Evolutionary conservation across 2,888 invertebrate species (phyloP).

Genomic region (Toxonevra muliebris): DNA sequence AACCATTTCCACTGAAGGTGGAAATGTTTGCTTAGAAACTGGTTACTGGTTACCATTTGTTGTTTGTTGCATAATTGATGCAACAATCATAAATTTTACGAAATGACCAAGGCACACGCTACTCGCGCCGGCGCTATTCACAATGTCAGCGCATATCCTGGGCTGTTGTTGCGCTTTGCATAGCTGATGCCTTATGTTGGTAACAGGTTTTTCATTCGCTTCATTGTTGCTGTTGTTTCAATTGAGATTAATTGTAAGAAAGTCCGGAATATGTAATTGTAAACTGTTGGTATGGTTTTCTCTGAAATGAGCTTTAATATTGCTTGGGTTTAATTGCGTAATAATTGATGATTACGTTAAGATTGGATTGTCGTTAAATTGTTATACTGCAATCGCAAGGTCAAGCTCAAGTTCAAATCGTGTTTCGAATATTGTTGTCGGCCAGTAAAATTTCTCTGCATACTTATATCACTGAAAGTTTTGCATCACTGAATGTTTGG

Average conservation of each 20-base stretch:
- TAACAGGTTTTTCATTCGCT: too few species aligned
- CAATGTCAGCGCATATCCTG: too few species aligned
- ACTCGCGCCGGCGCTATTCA: too few species aligned
- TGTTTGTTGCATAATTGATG: conserved; percentile 44
- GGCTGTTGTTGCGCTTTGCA: too few species aligned
- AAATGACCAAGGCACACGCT: neutral
- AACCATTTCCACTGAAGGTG: neutral
- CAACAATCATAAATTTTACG: neutral
- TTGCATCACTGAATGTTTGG: too few species aligned
- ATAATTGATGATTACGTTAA: neutral
- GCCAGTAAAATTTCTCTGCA: too few species aligned
- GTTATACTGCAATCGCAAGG: conserved; percentile 48
- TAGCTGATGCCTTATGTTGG: too few species aligned
- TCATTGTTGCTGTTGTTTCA: too few species aligned
- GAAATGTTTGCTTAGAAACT: conserved; percentile 30
- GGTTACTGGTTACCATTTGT: conserved; percentile 40
- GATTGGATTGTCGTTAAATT: neutral
- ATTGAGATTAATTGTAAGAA: neutral
- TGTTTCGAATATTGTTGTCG: neutral
- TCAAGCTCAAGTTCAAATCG: conserved; percentile 58
- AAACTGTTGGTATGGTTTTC: too few species aligned
- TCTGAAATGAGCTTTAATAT: neutral
- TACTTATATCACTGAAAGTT: too few species aligned
- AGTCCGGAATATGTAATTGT: too few species aligned
- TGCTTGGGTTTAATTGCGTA: neutral